These are phyloP conservation scores for Danaus melanippus DNA, from an alignment of 1,140 invertebrate species.

Conservation along the genomic window DNA sequence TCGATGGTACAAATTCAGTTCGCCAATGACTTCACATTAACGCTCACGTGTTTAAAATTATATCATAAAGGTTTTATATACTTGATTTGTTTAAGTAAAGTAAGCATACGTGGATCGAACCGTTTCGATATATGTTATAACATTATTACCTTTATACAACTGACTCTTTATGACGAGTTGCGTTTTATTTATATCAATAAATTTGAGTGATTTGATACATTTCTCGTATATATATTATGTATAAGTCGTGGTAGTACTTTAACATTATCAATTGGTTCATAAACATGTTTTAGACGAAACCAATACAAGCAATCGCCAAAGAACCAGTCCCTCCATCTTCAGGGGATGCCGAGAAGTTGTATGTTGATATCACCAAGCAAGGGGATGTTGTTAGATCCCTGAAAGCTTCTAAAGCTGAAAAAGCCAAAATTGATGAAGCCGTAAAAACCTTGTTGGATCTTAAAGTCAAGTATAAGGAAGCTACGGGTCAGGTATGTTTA, in stretches of 20 bases:
- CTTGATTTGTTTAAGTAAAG: no score
- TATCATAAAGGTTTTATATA: no score
- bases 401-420: neutral
- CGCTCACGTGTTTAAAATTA: no score
- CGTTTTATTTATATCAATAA: no score
- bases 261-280: no score
- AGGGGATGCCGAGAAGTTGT: constrained; percentile 21
- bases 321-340: constrained; percentile 18
- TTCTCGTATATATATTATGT: constrained; percentile 12
- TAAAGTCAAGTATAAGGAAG: constrained; percentile 84
- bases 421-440: neutral
- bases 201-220: neutral
- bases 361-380: constrained; percentile 72
- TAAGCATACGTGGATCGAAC: no score
- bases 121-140: no score
- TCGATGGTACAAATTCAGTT: no score
- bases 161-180: no score
- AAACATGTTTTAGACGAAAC: constrained; percentile 39
- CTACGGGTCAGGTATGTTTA: constrained; percentile 72
- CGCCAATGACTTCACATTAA: no score
- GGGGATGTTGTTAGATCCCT: neutral
- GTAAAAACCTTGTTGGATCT: constrained; percentile 40
- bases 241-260: no score
- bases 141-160: no score
- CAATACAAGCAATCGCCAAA: constrained; percentile 26